A percentile compares a stretch with the other conserved stretches of the same genome.
Conservation (phyloP, 2,888 invertebrate genomes). For the Nudaria mundana region DNA sequence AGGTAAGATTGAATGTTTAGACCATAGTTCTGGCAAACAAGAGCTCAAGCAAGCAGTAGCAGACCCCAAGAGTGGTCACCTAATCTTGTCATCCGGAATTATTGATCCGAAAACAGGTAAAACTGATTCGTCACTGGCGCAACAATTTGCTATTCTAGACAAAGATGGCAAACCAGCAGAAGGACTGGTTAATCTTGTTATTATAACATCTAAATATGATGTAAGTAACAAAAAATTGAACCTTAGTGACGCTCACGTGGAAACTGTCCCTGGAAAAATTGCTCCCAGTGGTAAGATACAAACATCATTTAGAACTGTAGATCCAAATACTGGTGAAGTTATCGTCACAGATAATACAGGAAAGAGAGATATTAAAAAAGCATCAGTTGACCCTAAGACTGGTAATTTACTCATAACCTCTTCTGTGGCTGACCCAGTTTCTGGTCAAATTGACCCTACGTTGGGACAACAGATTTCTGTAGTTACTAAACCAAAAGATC, state of each 20-base stretch:
- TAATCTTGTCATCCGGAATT: conserved; percentile 77
- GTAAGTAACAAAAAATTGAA: conserved; percentile 65
- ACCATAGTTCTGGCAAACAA: conserved; percentile 78
- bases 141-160: conserved; percentile 72
- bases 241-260: conserved; percentile 66
- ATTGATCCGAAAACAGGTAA: conserved; percentile 82
- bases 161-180: conserved; percentile 55
- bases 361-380: conserved; percentile 80
- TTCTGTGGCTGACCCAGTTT: conserved; percentile 76
- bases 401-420: conserved; percentile 78
- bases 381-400: conserved; percentile 82
- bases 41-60: conserved; percentile 81
- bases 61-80: conserved; percentile 79
- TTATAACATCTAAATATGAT: conserved; percentile 78
- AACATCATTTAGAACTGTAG: conserved; percentile 78
- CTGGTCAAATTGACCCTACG: conserved; percentile 71
- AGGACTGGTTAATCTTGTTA: conserved; percentile 66
- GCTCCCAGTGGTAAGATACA: conserved; percentile 72
- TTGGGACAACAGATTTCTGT: conserved; percentile 75
- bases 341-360: conserved; percentile 81
- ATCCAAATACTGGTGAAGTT: conserved; percentile 77
- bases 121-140: conserved; percentile 72
- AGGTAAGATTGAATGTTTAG: conserved; percentile 77
- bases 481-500: conserved; percentile 50
- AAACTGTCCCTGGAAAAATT: conserved; percentile 52